A percentile compares a stretch with the other conserved stretches of the same genome.
Conservation (phyloP, 2,797 vertebrate genomes). For the Halcyon smyrnensis region DNA sequence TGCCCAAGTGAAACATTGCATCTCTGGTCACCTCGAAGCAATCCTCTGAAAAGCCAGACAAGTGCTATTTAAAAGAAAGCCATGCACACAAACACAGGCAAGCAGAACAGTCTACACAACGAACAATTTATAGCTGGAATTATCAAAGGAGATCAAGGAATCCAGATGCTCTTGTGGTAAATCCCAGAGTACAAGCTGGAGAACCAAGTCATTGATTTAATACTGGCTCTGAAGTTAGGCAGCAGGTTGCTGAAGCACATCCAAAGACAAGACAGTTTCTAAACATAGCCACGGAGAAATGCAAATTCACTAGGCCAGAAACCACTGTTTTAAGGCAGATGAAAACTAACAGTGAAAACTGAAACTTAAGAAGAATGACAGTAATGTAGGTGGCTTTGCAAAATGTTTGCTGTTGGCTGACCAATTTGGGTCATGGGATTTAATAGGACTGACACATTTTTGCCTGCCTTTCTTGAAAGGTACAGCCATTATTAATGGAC, state of each 20-base stretch:
- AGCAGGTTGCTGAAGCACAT: not conserved
- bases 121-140: not conserved
- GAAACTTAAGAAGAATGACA: not conserved
- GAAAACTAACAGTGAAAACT: not conserved
- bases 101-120: not conserved
- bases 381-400: not conserved
- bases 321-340: not conserved
- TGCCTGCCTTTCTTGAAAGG: not conserved
- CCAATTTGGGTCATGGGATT: not conserved
- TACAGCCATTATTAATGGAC: not conserved
- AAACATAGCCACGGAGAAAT: not conserved
- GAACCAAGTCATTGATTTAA: not conserved
- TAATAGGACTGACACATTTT: not conserved
- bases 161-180: not conserved
- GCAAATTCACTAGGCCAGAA: not conserved
- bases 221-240: not conserved
- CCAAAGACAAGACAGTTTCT: not conserved
- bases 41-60: constrained; percentile 86
- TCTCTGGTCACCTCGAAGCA: constrained; percentile 88
- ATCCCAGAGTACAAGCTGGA: not conserved
- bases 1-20: constrained; percentile 92
- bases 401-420: not conserved
- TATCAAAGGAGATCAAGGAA: not conserved
- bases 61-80: not conserved
- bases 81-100: not conserved